phyloP scores from a whole-genome alignment of 2,888 invertebrate genomes.

The Sinohyriopsis cumingii region DNA sequence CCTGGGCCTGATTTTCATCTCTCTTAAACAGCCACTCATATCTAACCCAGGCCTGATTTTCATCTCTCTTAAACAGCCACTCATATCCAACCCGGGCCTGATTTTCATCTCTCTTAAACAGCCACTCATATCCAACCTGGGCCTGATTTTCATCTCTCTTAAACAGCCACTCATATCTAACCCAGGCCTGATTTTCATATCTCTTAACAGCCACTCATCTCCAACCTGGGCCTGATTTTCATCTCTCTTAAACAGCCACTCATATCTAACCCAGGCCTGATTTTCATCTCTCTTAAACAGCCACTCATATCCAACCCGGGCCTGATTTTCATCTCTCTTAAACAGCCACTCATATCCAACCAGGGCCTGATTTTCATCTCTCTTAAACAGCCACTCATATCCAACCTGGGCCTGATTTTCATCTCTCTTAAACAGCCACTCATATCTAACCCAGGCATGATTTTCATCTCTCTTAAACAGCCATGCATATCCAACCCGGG shows the following conservation, averaged over 20 bases:
- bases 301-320: not conserved
- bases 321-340: not conserved
- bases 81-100: not conserved
- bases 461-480: not conserved
- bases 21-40: not conserved
- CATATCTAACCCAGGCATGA: not conserved
- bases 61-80: not conserved
- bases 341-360: not conserved
- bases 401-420: not conserved
- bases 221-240: not conserved
- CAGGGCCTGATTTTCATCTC: not conserved
- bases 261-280: not conserved
- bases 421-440: not conserved
- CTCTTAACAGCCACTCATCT: not conserved
- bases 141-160: not conserved
- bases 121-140: not conserved
- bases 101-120: not conserved
- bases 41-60: not conserved
- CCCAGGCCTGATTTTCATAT: not conserved
- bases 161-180: not conserved
- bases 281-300: not conserved
- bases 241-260: not conserved
- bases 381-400: not conserved
- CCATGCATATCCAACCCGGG: not conserved
- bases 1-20: not conserved